A percentile compares a stretch with the other conserved stretches of the same genome.
phyloP scores from a whole-genome alignment of 2,113 vertebrate genomes.

The Dipodomys ordii region DNA sequence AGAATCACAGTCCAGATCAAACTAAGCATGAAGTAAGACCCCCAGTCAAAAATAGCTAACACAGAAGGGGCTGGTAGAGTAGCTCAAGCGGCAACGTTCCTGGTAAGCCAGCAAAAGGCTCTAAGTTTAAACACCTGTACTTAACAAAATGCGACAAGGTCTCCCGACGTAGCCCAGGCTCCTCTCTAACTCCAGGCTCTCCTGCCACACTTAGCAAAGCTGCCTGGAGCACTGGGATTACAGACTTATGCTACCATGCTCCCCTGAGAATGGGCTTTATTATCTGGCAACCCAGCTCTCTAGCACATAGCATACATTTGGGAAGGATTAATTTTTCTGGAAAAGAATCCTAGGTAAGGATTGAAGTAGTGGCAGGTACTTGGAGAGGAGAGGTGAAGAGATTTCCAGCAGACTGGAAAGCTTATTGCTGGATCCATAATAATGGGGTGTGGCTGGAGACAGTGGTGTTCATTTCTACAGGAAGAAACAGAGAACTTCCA shows the following conservation, averaged over 20 bases:
- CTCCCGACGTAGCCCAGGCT: too few species aligned
- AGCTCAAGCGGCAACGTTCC: too few species aligned
- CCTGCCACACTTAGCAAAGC: too few species aligned
- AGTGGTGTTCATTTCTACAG: background rate
- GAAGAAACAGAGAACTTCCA: background rate
- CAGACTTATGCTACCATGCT: background rate
- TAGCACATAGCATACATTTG: background rate
- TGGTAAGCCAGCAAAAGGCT: too few species aligned
- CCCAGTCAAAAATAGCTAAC: too few species aligned
- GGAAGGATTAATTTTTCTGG: background rate
- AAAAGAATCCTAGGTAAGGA: background rate
- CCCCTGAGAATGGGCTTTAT: background rate
- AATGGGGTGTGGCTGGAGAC: background rate
- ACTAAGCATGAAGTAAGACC: too few species aligned
- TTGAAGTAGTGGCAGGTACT: conserved; percentile 22
- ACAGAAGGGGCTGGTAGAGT: too few species aligned
- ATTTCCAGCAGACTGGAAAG: background rate
- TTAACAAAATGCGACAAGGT: too few species aligned
- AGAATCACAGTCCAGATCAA: too few species aligned
- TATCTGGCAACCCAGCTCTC: background rate
- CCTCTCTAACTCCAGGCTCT: too few species aligned
- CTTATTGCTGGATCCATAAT: background rate
- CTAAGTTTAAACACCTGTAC: too few species aligned
- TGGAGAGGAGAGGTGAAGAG: background rate
- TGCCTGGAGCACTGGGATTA: too few species aligned